phyloP scores from a whole-genome alignment of 2,888 invertebrate species.

The Xestia sexstrigata region DNA sequence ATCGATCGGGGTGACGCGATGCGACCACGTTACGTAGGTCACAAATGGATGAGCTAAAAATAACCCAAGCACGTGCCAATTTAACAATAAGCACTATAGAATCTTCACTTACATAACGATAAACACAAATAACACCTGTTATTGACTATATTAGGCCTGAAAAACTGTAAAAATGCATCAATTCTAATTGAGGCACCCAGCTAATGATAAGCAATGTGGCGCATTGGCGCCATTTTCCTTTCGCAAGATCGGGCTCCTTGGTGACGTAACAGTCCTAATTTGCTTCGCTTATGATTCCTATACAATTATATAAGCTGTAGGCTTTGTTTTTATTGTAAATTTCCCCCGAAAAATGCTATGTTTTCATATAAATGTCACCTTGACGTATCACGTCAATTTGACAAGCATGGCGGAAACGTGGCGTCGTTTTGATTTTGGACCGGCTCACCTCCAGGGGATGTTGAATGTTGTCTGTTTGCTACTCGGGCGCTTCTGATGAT shows the following conservation, averaged over 20 bases:
- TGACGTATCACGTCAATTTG: conserved; percentile 90
- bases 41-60: conserved; percentile 82
- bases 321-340: conserved; percentile 72
- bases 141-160: not conserved
- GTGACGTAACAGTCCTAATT: conserved; percentile 87
- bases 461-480: conserved; percentile 83
- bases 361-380: conserved; percentile 90
- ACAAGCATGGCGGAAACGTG: conserved; percentile 91
- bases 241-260: conserved; percentile 78
- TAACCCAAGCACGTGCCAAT: conserved; percentile 85
- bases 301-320: conserved; percentile 51
- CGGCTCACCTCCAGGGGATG: conserved; percentile 89
- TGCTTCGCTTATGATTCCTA: conserved; percentile 66
- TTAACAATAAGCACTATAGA: conserved; percentile 49
- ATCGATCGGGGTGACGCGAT: conserved; percentile 75
- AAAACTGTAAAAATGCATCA: conserved; percentile 24
- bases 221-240: conserved; percentile 90
- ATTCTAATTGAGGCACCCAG: conserved; percentile 33
- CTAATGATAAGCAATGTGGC: conserved; percentile 71
- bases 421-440: conserved; percentile 86
- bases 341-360: conserved; percentile 80
- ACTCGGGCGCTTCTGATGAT: conserved; percentile 87
- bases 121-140: conserved; percentile 12
- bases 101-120: conserved; percentile 62
- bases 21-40: conserved; percentile 68